phyloP scores from a whole-genome alignment of 2,797 vertebrate genomes.

The Dendrocincla fuliginosa region DNA sequence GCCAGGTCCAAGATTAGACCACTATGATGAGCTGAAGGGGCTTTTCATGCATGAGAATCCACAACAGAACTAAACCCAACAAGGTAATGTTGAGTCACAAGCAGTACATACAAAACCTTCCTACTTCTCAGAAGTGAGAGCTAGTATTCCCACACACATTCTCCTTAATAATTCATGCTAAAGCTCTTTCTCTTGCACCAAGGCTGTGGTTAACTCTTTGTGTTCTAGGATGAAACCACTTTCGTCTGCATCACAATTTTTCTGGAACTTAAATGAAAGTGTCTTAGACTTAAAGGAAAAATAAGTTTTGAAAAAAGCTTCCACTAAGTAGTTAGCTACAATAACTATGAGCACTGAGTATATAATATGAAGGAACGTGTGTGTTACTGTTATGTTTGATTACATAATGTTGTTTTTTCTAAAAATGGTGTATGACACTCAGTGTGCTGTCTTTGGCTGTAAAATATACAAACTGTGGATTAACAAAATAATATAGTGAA shows the following conservation, averaged over 20 bases:
- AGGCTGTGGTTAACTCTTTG: background rate
- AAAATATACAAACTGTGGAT: background rate
- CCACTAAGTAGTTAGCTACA: background rate
- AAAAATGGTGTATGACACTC: background rate
- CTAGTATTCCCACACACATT: background rate
- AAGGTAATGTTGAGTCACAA: background rate
- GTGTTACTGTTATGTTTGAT: background rate
- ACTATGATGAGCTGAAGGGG: rapidly evolving
- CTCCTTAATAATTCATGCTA: background rate
- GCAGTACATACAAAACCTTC: background rate
- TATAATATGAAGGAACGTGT: background rate
- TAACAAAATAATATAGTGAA: background rate
- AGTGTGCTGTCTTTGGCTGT: background rate
- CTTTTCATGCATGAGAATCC: background rate
- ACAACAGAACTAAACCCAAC: background rate
- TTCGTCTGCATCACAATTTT: rapidly evolving
- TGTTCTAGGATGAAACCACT: background rate
- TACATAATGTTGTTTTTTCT: background rate
- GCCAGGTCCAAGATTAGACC: background rate
- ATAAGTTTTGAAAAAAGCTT: background rate
- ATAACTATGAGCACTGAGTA: background rate
- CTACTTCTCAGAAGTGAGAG: background rate
- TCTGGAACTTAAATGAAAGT: background rate
- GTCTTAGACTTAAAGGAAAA: background rate
- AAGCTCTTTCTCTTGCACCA: background rate